Evolutionary conservation across 2,888 invertebrate species (phyloP).

Genomic region (Xanthostigma xanthostigma): DNA sequence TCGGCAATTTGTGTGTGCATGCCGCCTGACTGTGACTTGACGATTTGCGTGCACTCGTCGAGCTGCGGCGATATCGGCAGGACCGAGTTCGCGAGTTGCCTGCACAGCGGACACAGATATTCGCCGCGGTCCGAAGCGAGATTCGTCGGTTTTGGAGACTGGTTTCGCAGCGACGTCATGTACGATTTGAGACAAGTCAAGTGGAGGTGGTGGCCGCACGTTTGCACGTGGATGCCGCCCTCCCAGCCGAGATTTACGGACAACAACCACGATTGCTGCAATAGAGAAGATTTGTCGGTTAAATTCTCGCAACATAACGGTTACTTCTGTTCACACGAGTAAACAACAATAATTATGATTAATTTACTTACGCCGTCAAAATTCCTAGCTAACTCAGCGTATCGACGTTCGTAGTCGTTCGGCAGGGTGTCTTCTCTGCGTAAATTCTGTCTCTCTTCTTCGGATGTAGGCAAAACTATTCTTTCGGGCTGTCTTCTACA

Average conservation of each 20-base stretch:
- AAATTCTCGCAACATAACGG: background rate
- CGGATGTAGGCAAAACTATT: constrained; percentile 43
- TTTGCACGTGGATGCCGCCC: constrained; percentile 84
- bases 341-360: background rate
- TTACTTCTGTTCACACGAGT: background rate
- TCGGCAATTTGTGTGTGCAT: constrained; percentile 32
- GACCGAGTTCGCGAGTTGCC: constrained; percentile 82
- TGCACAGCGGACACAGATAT: constrained; percentile 88
- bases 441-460: constrained; percentile 42
- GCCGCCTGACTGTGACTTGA: constrained; percentile 39
- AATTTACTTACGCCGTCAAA: constrained; percentile 48
- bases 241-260: constrained; percentile 74
- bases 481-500: constrained; percentile 39
- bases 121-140: constrained; percentile 46
- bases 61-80: constrained; percentile 65
- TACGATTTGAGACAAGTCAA: constrained; percentile 87
- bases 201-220: constrained; percentile 95
- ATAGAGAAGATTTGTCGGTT: constrained; percentile 5
- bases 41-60: constrained; percentile 48
- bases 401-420: constrained; percentile 59
- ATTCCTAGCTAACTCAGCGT: constrained; percentile 59
- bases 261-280: constrained; percentile 59
- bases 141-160: background rate
- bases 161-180: constrained; percentile 58
- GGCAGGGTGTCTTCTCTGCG: constrained; percentile 49